These are phyloP conservation scores for Melanotaenia nigrans DNA, from an alignment of 2,797 vertebrate species.

Conservation along the genomic window DNA sequence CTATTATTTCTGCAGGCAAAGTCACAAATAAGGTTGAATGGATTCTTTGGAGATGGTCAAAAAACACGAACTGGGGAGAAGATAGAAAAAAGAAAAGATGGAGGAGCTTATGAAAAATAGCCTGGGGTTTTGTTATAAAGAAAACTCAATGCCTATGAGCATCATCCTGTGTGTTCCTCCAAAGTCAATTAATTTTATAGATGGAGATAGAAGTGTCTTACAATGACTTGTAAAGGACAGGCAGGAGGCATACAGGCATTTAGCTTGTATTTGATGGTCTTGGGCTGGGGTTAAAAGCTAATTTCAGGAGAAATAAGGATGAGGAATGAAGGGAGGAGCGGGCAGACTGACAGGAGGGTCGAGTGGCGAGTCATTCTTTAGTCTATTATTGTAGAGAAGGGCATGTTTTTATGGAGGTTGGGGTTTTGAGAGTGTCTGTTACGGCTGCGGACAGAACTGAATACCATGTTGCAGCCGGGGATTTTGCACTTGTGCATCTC, in stretches of 20 bases:
- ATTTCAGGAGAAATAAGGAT: slow-evolving; percentile 66
- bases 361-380: slow-evolving; percentile 77
- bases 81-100: slow-evolving; percentile 55
- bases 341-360: slow-evolving; percentile 65
- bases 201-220: slow-evolving; percentile 67
- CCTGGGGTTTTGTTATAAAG: slow-evolving; percentile 64
- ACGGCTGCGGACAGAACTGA: slow-evolving; percentile 96
- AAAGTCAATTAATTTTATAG: slow-evolving; percentile 69
- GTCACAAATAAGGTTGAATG: slow-evolving; percentile 89
- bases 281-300: slow-evolving; percentile 59
- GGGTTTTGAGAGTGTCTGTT: slow-evolving; percentile 99
- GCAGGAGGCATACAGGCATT: slow-evolving; percentile 61
- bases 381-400: slow-evolving; percentile 92
- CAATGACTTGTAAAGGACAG: slow-evolving; percentile 60
- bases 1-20: slow-evolving; percentile 91
- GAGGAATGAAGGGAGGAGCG: slow-evolving; percentile 58
- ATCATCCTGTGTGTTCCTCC: slow-evolving; percentile 72
- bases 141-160: slow-evolving; percentile 67
- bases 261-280: slow-evolving; percentile 64
- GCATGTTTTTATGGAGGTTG: slow-evolving; percentile 97
- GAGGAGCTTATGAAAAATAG: slow-evolving; percentile 52
- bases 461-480: slow-evolving; percentile 98
- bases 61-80: slow-evolving; percentile 67
- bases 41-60: slow-evolving; percentile 89
- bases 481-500: slow-evolving; percentile 99